Conservation (phyloP, 2,797 vertebrate species). For the Oreochromis grahami region DNA sequence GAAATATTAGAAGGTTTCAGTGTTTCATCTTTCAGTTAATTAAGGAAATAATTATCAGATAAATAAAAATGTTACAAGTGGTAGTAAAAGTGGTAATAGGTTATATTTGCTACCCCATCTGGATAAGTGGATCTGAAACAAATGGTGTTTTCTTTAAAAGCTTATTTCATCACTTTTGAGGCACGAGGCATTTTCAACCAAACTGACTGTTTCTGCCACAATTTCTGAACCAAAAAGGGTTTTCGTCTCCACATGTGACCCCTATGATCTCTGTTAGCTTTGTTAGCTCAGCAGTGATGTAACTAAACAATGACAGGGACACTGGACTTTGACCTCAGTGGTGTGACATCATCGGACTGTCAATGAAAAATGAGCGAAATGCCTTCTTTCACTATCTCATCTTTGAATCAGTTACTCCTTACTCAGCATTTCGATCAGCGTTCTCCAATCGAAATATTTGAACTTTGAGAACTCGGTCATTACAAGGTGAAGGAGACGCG, state of each 20-base stretch:
- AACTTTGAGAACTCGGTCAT: background rate
- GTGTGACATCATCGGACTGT: background rate
- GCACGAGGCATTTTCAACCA: background rate
- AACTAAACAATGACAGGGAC: background rate
- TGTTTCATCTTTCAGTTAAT: rapidly evolving
- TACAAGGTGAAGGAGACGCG: background rate
- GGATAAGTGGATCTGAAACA: background rate
- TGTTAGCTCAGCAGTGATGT: background rate
- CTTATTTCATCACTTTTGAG: background rate
- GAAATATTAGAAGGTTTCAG: background rate
- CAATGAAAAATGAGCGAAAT: background rate
- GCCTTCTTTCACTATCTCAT: background rate
- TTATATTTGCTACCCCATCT: background rate
- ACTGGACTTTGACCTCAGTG: background rate
- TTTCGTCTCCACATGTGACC: background rate
- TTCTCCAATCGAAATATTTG: background rate
- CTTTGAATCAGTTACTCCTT: background rate
- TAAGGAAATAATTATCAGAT: background rate
- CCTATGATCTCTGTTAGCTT: background rate
- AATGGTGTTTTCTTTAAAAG: background rate
- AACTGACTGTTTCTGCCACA: background rate
- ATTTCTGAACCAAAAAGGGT: background rate
- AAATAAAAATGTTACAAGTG: background rate
- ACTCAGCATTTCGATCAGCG: background rate
- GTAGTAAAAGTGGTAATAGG: background rate